Evolutionary conservation across 2,113 vertebrate genomes (phyloP).

Genomic region (Aix galericulata): DNA sequence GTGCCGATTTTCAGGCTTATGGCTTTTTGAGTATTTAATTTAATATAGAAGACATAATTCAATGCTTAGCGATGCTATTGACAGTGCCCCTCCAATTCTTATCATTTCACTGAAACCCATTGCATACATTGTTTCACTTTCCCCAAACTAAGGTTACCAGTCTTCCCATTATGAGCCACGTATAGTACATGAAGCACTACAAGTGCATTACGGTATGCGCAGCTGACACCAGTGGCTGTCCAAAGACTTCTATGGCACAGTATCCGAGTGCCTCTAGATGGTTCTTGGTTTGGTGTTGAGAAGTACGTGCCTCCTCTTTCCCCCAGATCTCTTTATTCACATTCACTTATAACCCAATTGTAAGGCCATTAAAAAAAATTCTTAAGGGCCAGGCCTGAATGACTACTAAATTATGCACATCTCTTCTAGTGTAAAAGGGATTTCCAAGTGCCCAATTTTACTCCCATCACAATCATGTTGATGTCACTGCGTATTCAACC

Average conservation of each 20-base stretch:
- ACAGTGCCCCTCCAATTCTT: conserved; percentile 31
- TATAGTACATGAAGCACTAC: conserved; percentile 14
- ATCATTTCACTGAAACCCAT: conserved; percentile 57
- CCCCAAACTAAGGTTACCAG: background rate
- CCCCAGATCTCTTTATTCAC: conserved; percentile 19
- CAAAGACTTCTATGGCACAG: conserved; percentile 61
- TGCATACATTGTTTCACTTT: conserved; percentile 34
- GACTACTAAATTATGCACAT: conserved; percentile 25
- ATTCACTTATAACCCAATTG: conserved; percentile 10
- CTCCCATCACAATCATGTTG: conserved; percentile 28
- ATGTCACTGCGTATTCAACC: conserved; percentile 68
- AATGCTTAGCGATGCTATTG: conserved; percentile 55
- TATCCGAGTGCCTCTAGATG: conserved; percentile 13
- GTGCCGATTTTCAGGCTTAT: conserved; percentile 82
- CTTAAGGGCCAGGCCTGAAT: conserved; percentile 69
- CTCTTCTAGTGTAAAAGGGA: conserved; percentile 37
- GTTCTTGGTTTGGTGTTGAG: conserved; percentile 20
- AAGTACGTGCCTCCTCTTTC: background rate
- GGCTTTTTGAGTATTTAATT: conserved; percentile 80
- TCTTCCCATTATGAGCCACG: conserved; percentile 47
- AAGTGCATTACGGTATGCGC: conserved; percentile 1
- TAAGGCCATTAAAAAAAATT: conserved; percentile 45
- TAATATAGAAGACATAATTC: conserved; percentile 71
- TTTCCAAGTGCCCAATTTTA: conserved; percentile 62
- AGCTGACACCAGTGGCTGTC: conserved; percentile 42